Evolutionary conservation across 2,113 vertebrate genomes (phyloP).

Genomic region (Rhinolophus ferrumequinum): DNA sequence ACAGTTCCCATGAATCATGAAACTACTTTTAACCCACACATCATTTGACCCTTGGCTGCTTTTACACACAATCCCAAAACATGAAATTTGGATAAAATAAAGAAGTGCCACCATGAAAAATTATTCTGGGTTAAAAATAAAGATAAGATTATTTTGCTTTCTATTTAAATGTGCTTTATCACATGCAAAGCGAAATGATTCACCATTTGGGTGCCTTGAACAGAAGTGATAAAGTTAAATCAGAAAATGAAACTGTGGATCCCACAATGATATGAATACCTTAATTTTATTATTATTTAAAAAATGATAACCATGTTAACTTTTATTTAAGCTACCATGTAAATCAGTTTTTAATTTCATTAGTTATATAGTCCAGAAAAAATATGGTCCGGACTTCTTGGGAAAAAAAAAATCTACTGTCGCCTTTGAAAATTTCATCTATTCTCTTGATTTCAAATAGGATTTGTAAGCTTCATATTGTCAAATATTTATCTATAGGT

Average conservation of each 20-base stretch:
- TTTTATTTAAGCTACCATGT: neutral
- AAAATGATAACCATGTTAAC: neutral
- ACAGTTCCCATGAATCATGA: constrained; percentile 63
- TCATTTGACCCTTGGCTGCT: constrained; percentile 56
- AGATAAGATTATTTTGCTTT: constrained; percentile 24
- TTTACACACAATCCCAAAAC: constrained; percentile 45
- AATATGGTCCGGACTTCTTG: neutral
- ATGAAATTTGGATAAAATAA: constrained; percentile 57
- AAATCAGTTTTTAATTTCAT: constrained; percentile 1
- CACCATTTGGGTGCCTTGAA: neutral
- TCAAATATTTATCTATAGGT: neutral
- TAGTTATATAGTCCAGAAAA: neutral
- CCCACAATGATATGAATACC: neutral
- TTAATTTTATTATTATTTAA: neutral
- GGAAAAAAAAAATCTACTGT: neutral
- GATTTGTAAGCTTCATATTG: neutral
- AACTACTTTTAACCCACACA: constrained; percentile 61
- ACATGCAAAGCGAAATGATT: neutral
- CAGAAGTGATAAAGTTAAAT: neutral
- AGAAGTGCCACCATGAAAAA: neutral
- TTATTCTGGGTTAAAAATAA: constrained; percentile 44
- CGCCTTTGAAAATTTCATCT: constrained; percentile 1
- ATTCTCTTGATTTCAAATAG: neutral
- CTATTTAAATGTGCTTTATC: constrained; percentile 6
- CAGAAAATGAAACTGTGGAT: neutral